phyloP scores from a whole-genome alignment of 1,140 invertebrate genomes.

The Dinoponera quadriceps region DNA sequence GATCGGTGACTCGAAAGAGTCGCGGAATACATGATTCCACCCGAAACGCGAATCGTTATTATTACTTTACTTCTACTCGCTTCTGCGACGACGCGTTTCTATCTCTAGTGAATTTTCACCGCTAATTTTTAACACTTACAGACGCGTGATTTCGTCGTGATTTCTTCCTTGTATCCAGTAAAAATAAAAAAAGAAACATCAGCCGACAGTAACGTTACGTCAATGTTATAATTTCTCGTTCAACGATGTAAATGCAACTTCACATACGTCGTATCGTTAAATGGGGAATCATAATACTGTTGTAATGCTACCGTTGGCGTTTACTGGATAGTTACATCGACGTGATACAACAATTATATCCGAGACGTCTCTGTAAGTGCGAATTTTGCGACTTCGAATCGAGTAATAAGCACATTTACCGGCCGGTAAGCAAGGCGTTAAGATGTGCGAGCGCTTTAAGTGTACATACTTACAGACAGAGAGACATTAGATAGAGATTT shows the following conservation, averaged over 20 bases:
- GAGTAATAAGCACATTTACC: conserved; percentile 10
- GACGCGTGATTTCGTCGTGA: neutral
- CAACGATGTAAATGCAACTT: too few relatives aligned
- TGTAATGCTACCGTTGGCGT: too few relatives aligned
- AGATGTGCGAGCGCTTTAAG: conserved; percentile 16
- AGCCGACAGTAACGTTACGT: too few relatives aligned
- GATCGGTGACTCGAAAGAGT: neutral
- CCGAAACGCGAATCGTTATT: too few relatives aligned
- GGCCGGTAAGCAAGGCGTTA: conserved; percentile 54
- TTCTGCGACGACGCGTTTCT: neutral
- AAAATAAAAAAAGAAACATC: too few relatives aligned
- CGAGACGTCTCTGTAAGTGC: conserved; percentile 15
- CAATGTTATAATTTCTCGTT: too few relatives aligned
- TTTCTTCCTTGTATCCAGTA: too few relatives aligned
- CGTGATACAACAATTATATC: conserved; percentile 21
- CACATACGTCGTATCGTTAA: too few relatives aligned
- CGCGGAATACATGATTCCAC: neutral
- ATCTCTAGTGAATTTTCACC: conserved; percentile 19
- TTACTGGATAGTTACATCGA: too few relatives aligned
- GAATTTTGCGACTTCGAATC: conserved; percentile 39
- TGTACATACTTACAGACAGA: conserved; percentile 10
- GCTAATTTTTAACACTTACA: conserved; percentile 10
- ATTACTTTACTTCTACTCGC: neutral
- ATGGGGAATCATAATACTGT: too few relatives aligned
- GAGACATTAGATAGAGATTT: conserved; percentile 30